Base-by-base conservation (phyloP, 2,113 vertebrate genomes). In the Eleginops maclovinus region DNA sequence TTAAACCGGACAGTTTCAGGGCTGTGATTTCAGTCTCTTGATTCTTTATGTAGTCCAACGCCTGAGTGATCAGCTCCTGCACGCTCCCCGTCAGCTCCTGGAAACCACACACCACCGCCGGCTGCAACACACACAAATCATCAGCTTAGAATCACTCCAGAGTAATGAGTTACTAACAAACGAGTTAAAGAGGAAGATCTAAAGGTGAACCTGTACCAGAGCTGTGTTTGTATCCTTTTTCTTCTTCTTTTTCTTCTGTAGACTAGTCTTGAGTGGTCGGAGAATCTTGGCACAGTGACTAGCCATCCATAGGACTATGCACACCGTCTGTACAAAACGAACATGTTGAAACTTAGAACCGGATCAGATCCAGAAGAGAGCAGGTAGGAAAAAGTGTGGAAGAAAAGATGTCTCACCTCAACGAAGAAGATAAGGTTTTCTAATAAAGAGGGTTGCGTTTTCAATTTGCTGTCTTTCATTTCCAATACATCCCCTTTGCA, bases 241-340 rank as follows among this genome's bases (percentile, higher is more conserved):
- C 95, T 99, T 99, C 93, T 99, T 99, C 87, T 99, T 99, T 94
- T 98, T 99, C 92, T 99, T 99, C 81, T 99, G 98, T 93, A 99
- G 93, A 94, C 95, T 98, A 62, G 96, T 95, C 93, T 97, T 98
- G 54, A 97, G 96, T 11, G 98, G 97, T 85, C 96, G 94, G 10
- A 99, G 94, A 82, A 98, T 92, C 53, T 94, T 93, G 75, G 95
- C 96, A 87, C 96, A 98, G 93, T 97, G 97, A 91, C 94, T 94
- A 0, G 95, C 96, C 72, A 97, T 95, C 98, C 97, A 99, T 63
- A 96, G 92, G 72, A 95, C 91, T 72, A 99, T 81, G 76, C 96
- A 96, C 87, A 96, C 87, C 0, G 97, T 96, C 98, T 99, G 92
- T 5, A 68, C 80, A 60, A 26, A 44, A 69, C 2, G 26, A 83